Evolutionary conservation across 1,140 invertebrate genomes (phyloP).

Genomic region (Danaus plexippus): DNA sequence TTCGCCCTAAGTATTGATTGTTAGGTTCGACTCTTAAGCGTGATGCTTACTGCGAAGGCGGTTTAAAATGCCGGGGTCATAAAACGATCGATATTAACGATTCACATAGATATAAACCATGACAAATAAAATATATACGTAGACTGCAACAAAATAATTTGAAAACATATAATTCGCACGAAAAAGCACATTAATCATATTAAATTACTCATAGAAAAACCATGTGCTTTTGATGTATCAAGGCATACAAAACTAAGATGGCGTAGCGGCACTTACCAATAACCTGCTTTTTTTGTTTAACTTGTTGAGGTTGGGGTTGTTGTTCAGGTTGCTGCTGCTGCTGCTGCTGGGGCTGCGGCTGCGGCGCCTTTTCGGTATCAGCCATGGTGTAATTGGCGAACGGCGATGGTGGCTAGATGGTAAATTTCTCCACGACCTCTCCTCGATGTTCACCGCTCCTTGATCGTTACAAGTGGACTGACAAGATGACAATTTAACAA

Average conservation of each 20-base stretch:
- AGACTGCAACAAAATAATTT: slow-evolving; percentile 4
- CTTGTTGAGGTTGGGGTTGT: slow-evolving; percentile 55
- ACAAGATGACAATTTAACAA: slow-evolving; percentile 17
- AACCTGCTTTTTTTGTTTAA: slow-evolving; percentile 68
- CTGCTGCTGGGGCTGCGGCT: slow-evolving; percentile 63
- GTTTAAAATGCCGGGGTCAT: slow-evolving; percentile 29
- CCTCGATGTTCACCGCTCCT: slow-evolving; percentile 68
- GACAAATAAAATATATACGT: neutral
- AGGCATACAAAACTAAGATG: slow-evolving; percentile 60
- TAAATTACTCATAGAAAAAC: slow-evolving; percentile 25
- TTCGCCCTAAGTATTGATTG: too few relatives aligned
- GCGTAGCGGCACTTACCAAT: slow-evolving; percentile 67
- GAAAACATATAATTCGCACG: slow-evolving; percentile 8
- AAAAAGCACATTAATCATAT: slow-evolving; percentile 11
- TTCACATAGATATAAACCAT: slow-evolving; percentile 1
- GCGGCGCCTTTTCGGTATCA: slow-evolving; percentile 71
- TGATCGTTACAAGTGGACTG: slow-evolving; percentile 44
- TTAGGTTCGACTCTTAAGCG: too few relatives aligned
- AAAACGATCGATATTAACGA: slow-evolving; percentile 40
- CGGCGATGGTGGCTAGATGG: slow-evolving; percentile 72
- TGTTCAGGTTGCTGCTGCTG: slow-evolving; percentile 53
- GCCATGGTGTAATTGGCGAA: slow-evolving; percentile 73
- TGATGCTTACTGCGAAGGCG: too few relatives aligned
- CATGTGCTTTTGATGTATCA: slow-evolving; percentile 63
- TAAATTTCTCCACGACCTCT: slow-evolving; percentile 72